Percentiles rank a stretch among this genome's conserved stretches.
These are phyloP conservation scores for Pelmatolapia mariae DNA, from an alignment of 2,113 vertebrate genomes.

Conservation along the genomic window DNA sequence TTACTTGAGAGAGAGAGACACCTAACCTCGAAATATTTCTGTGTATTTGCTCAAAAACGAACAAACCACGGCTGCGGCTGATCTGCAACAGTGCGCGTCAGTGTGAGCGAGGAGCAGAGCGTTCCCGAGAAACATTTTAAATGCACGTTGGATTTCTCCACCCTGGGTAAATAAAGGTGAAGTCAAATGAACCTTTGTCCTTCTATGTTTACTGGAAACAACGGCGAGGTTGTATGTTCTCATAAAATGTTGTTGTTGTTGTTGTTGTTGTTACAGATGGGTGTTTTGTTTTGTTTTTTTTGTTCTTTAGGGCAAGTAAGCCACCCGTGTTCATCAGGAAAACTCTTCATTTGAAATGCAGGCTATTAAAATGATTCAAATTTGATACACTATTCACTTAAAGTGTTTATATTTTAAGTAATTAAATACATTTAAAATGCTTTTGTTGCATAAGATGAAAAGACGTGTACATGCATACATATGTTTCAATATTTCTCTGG, in stretches of 20 bases:
- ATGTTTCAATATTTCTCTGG: not conserved
- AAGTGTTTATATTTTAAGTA: not conserved
- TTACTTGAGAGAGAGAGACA: not conserved
- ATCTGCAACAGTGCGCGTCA: not conserved
- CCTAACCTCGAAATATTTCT: constrained; percentile 49
- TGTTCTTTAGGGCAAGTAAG: not conserved
- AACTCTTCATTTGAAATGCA: not conserved
- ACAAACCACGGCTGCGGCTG: not conserved
- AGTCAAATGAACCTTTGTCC: not conserved
- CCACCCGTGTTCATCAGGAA: not conserved
- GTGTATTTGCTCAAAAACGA: constrained; percentile 19
- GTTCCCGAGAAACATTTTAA: not conserved
- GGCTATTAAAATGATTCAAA: accelerated
- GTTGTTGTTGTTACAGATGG: not conserved
- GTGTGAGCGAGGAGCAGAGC: not conserved
- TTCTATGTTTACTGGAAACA: not conserved
- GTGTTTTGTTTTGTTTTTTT: accelerated
- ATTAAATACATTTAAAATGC: not conserved
- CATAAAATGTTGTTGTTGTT: not conserved
- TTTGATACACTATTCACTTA: not conserved
- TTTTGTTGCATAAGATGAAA: not conserved
- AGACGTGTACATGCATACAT: accelerated
- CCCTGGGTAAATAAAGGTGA: constrained; percentile 26
- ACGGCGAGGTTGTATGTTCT: not conserved
- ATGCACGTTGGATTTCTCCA: not conserved